Conservation (phyloP, 2,797 vertebrate species). For the Galaxias olidus region DNA sequence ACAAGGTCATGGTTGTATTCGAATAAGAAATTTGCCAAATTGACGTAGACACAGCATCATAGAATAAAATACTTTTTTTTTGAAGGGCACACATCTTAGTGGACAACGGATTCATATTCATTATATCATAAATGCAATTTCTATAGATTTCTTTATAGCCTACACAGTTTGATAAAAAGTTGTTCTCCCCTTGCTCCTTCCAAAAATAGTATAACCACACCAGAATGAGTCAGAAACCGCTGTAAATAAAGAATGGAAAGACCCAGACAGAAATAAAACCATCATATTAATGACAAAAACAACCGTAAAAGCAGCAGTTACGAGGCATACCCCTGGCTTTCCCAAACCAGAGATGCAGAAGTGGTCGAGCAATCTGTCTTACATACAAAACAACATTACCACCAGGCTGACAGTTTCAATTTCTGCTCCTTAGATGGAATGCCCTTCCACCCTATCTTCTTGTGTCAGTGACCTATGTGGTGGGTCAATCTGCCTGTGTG, state of each 20-base stretch:
- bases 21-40: too few species aligned
- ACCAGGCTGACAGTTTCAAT: conserved; percentile 33
- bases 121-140: background rate
- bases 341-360: conserved; percentile 1
- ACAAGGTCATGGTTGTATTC: conserved; percentile 2
- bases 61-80: too few species aligned
- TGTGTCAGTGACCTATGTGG: conserved; percentile 14
- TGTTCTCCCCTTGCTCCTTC: background rate
- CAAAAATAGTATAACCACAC: conserved; percentile 1
- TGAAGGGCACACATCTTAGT: too few species aligned
- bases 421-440: conserved; percentile 34
- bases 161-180: conserved; percentile 6
- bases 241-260: conserved; percentile 15
- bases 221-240: conserved; percentile 10
- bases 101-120: too few species aligned
- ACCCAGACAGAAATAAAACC: conserved; percentile 17
- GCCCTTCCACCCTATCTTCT: conserved; percentile 14
- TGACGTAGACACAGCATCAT: too few species aligned
- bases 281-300: conserved; percentile 14
- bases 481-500: background rate
- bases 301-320: conserved; percentile 6
- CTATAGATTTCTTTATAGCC: background rate
- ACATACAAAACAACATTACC: conserved; percentile 23
- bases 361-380: conserved; percentile 31
- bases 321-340: conserved; percentile 1